Base-by-base conservation (phyloP, 2,113 vertebrate species). In the Corvus cornix region DNA sequence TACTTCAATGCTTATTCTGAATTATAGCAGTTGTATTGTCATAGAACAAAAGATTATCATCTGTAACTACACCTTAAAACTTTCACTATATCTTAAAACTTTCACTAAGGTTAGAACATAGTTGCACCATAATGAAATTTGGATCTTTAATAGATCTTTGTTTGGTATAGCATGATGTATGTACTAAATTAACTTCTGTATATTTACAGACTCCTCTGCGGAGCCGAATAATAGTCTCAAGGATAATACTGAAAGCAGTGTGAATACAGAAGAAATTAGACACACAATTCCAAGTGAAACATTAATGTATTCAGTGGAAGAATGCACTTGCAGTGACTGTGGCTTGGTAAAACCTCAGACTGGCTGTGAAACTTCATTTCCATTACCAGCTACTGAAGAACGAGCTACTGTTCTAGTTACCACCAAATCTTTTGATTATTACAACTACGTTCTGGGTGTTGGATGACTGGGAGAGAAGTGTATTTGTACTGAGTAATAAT, bases 311-410 rank as follows among this genome's bases (percentile, higher is more conserved):
- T 97, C 97, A 7, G 96, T 98, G 48, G 96, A 98, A 91, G 97
- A 97, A 83, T 97, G 97, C 21, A 95, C 93, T 52, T 98, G 97
- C 68, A 95, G 96, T 73, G 97, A 98, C 86, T 98, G 97, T 78
- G 91, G 84, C 86, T 79, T 64, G 67, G 87, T 79, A 79, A 92
- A 93, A 78, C 46, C 37, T 13, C 92, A 95, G 63, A 30, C 39
- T 3, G 95, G 84, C 70, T 86, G 84, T 86, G 97, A 98, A 84
- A 96, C 96, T 48, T 90, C 94, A 72, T 98, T 98, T 77, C 98
- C 98, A 30, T 94, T 99, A 56, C 98, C 98, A 46, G 98, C 98
- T 51, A 98, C 98, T 64, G 98, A 99, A 93, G 98, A 99, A 97
- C 98, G 98, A 13, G 96, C 98, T 11, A 97, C 98, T 62, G 95